Evolutionary conservation across 92 coral and sea anemone genomes (phyloP).

Genomic region (Chrysogorgia sp.): DNA sequence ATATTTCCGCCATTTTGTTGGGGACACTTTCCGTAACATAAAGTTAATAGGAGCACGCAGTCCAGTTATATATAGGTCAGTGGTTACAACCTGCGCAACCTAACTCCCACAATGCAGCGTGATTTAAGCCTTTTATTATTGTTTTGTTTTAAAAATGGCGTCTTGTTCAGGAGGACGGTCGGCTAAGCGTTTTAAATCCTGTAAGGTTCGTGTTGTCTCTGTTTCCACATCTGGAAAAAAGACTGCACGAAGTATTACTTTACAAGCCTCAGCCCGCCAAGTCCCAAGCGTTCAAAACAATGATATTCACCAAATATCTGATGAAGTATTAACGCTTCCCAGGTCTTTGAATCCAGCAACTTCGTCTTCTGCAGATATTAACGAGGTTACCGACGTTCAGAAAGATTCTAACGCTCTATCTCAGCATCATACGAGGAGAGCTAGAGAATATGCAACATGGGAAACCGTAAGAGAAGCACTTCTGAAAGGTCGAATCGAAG

Average conservation of each 20-base stretch:
- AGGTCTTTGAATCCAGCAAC: neutral
- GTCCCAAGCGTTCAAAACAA: too few species aligned
- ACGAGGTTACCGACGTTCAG: neutral
- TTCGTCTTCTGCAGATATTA: neutral
- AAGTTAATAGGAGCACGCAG: too few species aligned
- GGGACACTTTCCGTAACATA: too few species aligned
- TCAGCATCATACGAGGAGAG: neutral
- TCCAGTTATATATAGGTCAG: too few species aligned
- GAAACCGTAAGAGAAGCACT: neutral
- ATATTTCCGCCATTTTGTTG: too few species aligned
- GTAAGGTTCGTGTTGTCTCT: conserved; percentile 6
- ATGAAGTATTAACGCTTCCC: neutral
- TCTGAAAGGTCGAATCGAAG: neutral
- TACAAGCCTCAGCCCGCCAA: neutral
- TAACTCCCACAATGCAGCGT: too few species aligned
- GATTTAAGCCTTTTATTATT: too few species aligned
- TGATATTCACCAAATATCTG: too few species aligned
- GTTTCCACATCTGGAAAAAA: neutral
- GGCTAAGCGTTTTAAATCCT: conserved; percentile 4
- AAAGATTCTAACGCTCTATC: neutral
- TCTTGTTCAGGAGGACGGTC: too few species aligned
- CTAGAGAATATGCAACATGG: conserved; percentile 3
- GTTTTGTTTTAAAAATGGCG: conserved; percentile 17
- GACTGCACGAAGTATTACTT: neutral
- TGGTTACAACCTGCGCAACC: too few species aligned